Base-by-base conservation (phyloP, 2,888 invertebrate species). In the Priocnemis perturbator region DNA sequence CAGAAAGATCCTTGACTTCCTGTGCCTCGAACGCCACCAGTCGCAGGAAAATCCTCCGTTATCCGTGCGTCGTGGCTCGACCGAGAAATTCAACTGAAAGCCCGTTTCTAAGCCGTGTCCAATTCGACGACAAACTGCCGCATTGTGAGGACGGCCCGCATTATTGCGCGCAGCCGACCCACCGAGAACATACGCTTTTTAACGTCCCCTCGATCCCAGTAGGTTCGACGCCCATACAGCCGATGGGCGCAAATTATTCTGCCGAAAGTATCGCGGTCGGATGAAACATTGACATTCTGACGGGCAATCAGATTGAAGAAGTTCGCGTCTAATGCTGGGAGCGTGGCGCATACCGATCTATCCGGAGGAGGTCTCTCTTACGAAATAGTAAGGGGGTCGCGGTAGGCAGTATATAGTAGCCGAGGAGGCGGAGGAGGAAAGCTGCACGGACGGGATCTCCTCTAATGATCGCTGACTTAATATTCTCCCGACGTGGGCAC, bases 41-140 rank as follows among this genome's bases (percentile, higher is more conserved):
- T 50, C 50, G 50, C n/a, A 5, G 50, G 50, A 50, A 50, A 50
- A 19, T 19, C 5, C 17, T 50, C 17, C 50, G 57, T 47, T 47
- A 61, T 45, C 56, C 26, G 62, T 61, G 53, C 57, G 45, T 53
- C 45, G 59, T 37, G 4, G 64, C 44, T 63, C 53, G 48, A 69
- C 62, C 75, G 77, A 74, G 64, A 81, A 80, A 77, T 79, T 77
- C 73, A 71, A 71, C 26, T 73, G 77, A 81, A 79, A 77, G 67
- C 67, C 68, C 37, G 7, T 37, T 37, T 37, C 37, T 37, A 37
- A 37, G 37, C 37, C 37, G 37, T 11, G 37, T 64, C 74, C 73
- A 78, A 83, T 80, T 78, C 79, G 60, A 67, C 67, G 74, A 77
- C 79, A 79, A 83, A 80, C 73, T 58, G 61, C 59, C 59, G 59